These are phyloP conservation scores for Diglossa cyanea DNA, from an alignment of 2,797 vertebrate species.

Conservation along the genomic window DNA sequence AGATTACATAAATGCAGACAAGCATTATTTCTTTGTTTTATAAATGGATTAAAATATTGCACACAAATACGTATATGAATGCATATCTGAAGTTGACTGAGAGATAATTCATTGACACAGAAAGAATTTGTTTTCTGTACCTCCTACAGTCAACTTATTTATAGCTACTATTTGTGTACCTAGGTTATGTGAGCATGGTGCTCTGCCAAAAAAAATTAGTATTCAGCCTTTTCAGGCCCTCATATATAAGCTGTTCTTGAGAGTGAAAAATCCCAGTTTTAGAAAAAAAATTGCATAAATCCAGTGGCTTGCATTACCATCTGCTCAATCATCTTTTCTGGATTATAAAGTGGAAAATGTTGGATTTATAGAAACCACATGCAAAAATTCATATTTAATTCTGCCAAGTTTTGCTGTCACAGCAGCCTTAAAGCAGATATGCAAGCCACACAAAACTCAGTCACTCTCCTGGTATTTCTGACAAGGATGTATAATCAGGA, in stretches of 20 bases:
- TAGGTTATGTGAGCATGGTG: constrained; percentile 21
- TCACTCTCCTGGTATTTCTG: constrained; percentile 42
- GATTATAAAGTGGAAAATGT: constrained; percentile 67
- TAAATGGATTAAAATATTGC: background rate
- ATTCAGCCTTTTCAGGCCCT: constrained; percentile 35
- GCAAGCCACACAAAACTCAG: constrained; percentile 46
- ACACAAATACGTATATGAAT: background rate
- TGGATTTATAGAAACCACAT: constrained; percentile 67
- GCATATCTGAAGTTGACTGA: background rate
- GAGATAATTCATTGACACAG: constrained; percentile 24
- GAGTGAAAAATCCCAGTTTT: constrained; percentile 41
- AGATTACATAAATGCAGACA: background rate
- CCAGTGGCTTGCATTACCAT: constrained; percentile 64
- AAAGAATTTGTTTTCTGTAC: constrained; percentile 20
- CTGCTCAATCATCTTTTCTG: constrained; percentile 70
- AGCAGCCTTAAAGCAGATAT: constrained; percentile 61
- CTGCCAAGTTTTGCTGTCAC: constrained; percentile 68
- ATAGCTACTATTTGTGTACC: constrained; percentile 48
- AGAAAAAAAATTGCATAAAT: constrained; percentile 61
- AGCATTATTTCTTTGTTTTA: background rate
- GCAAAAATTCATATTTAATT: constrained; percentile 68
- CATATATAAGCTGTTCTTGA: constrained; percentile 3
- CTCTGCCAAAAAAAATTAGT: constrained; percentile 46
- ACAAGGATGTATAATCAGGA: constrained; percentile 15
- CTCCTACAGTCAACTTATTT: constrained; percentile 43